Base-by-base conservation (phyloP, 2,888 invertebrate genomes). In the Drosophila macrospina region DNA sequence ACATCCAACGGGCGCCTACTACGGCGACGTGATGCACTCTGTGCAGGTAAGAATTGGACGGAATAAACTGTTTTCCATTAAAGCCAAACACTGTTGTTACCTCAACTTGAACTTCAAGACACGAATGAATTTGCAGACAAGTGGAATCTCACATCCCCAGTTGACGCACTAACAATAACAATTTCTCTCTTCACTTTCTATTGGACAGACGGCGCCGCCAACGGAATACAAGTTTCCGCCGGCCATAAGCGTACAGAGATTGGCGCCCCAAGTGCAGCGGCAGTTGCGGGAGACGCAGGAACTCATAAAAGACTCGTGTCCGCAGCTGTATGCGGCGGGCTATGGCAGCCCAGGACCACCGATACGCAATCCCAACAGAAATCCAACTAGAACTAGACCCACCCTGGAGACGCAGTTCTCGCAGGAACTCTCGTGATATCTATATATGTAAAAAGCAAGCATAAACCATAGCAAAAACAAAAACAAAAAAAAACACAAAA, bases 381-480 rank as follows among this genome's bases (percentile, higher is more conserved):
- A 90, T 75, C 82, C 91, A 87, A 86, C 89, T 87, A 91, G 92
- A 90, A 81, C 89, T 88, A 91, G 92, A 89, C 92, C 92, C 91
- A 92, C 92, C 91, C 90, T 92, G 92, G 92, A 92, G 91, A 91
- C 92, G 65, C 92, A 92, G 90, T 92, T 92, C 91, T 92, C 92
- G 75, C 92, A 92, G 91, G 92, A 92, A 91, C 91, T 92, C 89
- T 92, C 92, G 92, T 92, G 92, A 92, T 92, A 92, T 92, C 91
- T 92, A 91, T 91, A 92, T 86, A 86, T 86, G 86, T 86, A 88
- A 28, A 92, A 84, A 91, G 91, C 89, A 88, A 76, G 80, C 79
- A 82, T 75, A 50, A 80, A 54, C 54, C 61, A 39, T 61, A 81
- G 57, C 62, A 76, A 77, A 77, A 78, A 70, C 52, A 63, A 44